Evolutionary conservation across 2,888 invertebrate species (phyloP).

Genomic region (Aphelenchoides bicaudatus): DNA sequence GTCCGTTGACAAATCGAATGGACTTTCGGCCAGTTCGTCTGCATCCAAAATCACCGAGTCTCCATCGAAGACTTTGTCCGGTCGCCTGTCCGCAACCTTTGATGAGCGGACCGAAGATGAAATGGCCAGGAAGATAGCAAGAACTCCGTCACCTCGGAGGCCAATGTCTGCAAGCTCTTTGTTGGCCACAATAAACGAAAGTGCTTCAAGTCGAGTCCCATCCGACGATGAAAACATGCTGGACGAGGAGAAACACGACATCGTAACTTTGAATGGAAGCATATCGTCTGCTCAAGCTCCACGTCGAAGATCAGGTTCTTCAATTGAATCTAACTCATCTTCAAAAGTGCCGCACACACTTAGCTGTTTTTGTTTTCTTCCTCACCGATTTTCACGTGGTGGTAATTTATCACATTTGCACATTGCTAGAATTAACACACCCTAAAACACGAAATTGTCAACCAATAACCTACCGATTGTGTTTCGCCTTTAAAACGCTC

Average conservation of each 20-base stretch:
- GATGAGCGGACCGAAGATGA: slow-evolving; percentile 8
- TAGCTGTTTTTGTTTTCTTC: slow-evolving; percentile 13
- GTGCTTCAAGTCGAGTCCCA: background rate
- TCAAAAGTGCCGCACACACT: background rate
- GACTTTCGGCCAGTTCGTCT: background rate
- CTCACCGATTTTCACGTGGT: slow-evolving; percentile 13
- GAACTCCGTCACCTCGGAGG: slow-evolving; percentile 21
- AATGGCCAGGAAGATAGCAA: background rate
- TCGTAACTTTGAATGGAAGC: background rate
- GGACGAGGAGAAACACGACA: background rate
- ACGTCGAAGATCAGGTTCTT: background rate
- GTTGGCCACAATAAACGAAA: slow-evolving; percentile 19
- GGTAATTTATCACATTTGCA: slow-evolving; percentile 10
- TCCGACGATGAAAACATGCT: too few species aligned
- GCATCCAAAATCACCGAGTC: background rate
- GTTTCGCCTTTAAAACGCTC: too few species aligned
- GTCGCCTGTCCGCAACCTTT: slow-evolving; percentile 6
- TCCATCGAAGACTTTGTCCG: background rate
- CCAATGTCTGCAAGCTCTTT: slow-evolving; percentile 15
- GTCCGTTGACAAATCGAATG: slow-evolving; percentile 16
- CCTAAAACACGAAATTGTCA: too few species aligned
- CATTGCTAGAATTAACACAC: too few species aligned
- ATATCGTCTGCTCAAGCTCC: background rate
- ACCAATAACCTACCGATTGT: too few species aligned
- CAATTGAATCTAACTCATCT: slow-evolving; percentile 9